phyloP scores from a whole-genome alignment of 2,113 vertebrate species.

The Nothocercus nigrocapillus region DNA sequence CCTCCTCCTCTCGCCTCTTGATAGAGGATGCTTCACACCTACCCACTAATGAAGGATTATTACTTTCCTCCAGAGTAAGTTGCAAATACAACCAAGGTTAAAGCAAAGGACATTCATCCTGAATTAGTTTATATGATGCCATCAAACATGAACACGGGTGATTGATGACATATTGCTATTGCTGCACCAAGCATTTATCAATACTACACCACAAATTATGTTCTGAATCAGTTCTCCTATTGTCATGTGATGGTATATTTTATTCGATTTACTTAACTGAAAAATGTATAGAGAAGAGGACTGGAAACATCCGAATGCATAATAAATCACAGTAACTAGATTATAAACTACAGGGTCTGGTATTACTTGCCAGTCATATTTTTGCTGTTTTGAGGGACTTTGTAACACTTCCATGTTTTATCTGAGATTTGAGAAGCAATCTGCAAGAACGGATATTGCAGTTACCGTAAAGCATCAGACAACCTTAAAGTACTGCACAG shows the following conservation, averaged over 20 bases:
- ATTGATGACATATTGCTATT: slow-evolving; percentile 39
- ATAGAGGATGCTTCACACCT: slow-evolving; percentile 45
- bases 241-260: slow-evolving; percentile 36
- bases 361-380: not conserved
- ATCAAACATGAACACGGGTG: slow-evolving; percentile 21
- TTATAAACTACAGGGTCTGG: not conserved
- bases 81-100: slow-evolving; percentile 55
- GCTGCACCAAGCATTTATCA: slow-evolving; percentile 51
- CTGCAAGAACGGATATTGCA: not conserved
- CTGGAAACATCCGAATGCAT: not conserved
- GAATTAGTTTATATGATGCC: slow-evolving; percentile 43
- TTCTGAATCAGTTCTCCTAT: slow-evolving; percentile 43
- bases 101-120: slow-evolving; percentile 26
- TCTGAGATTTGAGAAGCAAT: not conserved
- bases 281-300: not conserved
- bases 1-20: slow-evolving; percentile 21
- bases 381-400: not conserved
- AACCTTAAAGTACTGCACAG: not conserved
- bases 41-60: slow-evolving; percentile 56
- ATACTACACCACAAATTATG: slow-evolving; percentile 42
- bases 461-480: not conserved
- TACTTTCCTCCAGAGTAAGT: slow-evolving; percentile 44
- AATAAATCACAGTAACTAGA: slow-evolving; percentile 4
- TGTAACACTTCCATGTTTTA: not conserved
- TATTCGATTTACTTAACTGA: slow-evolving; percentile 35